Base-by-base conservation (phyloP, 2,888 invertebrate species). In the Aphidoletes aphidimyza region DNA sequence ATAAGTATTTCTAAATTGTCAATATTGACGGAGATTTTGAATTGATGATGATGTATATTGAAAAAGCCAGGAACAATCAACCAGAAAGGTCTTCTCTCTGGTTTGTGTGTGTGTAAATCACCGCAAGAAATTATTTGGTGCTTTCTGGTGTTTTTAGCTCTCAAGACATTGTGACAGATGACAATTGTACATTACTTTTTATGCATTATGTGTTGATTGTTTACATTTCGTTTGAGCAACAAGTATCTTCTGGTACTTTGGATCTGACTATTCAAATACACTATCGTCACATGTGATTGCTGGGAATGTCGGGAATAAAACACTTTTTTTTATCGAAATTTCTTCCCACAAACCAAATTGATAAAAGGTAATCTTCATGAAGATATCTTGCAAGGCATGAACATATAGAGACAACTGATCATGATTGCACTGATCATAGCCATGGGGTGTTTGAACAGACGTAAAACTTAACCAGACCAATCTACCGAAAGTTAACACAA, bases 91-190 rank as follows among this genome's bases (percentile, higher is more conserved):
- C 11, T 69, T 69, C 30, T 69, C 17, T 47, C 39, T 39, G 11
- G 34, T n/a, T n/a, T n/a, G n/a, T n/a, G n/a, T n/a, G n/a, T n/a
- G n/a, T n/a, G n/a, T n/a, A n/a, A n/a, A n/a, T 69, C 69, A 69
- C 69, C 69, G 69, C 30, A 69, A 69, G 69, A 69, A 69, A 69
- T 69, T 30, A n/a, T 69, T n/a, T n/a, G n/a, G 30, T 69, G 30
- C 34, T 69, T 69, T 30, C 69, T 69, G 36, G 69, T 69, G 69
- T 34, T 34, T 81, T 81, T 81, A 37, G 81, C 37, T 81, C 37
- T 81, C n/a, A 81, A 81, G 37, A 49, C 49, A 34, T 83, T 83
- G 83, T 83, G 83, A 83, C 83, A 83, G 83, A 30, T 83, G 83
- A 83, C 47, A 83, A 83, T 37, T 5, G 9, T 36, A 17, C 54